Evolutionary conservation across 2,888 invertebrate species (phyloP), one percentile per base, ranked within the genome.

Genomic region (Celastrina argiolus): DNA sequence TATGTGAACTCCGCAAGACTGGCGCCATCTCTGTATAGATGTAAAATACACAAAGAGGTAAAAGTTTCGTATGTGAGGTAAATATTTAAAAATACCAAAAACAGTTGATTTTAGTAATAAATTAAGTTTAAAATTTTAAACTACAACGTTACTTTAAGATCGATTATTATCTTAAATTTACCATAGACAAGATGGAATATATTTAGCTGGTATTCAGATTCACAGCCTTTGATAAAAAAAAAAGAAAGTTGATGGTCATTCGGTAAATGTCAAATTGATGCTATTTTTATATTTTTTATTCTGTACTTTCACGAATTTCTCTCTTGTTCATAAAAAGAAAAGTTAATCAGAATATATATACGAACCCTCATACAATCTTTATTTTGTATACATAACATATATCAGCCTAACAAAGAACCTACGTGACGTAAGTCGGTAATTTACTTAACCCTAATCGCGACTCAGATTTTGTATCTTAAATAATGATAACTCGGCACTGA

Each of bases 201-300:
- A n/a, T 7, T n/a, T 18, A 39, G 5, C 51, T 51, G 0, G 51
- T 51, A 51, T 26, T 22, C 51, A 51, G 12, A 51, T 2, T 12
- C 10, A 1, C 22, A 1, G 22, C 36, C 22, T 34, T 14, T 36
- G 0, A 12, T 8, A 22, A 39, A 61, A 39, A 64, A 78, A 78
- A 78, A 78, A 77, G 77, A 77, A 76, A 75, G 74, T 78, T 77
- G 78, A 76, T 77, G 77, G 65, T 66, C 65, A 65, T 70, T 65
- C 65, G 67, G 68, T 77, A 80, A 82, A 79, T 78, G 83, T 81
- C 82, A 92, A 75, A 92, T 92, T 69, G 69, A 90, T 80, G 89
- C 92, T 93, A 82, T 87, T 90, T 84, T 83, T 84, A 75, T 92
- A 92, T 90, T 84, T 83, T 84, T 75, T 92, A 92, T 82, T 80